Evolutionary conservation across 1,140 invertebrate species (phyloP), one percentile per base, ranked within the genome.

Genomic region (Penaeus japonicus): DNA sequence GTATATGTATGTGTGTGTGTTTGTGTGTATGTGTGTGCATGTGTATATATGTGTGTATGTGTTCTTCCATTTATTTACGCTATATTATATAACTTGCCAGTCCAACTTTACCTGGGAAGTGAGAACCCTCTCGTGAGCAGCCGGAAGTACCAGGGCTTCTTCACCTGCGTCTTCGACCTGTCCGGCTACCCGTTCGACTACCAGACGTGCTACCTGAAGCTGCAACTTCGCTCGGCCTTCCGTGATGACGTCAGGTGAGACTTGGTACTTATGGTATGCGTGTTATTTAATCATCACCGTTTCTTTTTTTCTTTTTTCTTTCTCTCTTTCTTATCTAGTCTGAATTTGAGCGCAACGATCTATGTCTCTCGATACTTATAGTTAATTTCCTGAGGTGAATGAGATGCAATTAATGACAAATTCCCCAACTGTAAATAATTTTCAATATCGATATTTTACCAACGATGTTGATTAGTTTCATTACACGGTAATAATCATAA

Each of bases 91-190:
- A 20, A 24, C 79, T 81, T 54, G 70, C 70, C 81, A 90, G 89
- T 88, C 22, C 53, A 39, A 65, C 53, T 90, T 55, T 90, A 62
- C 39, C 54, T 35, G 10, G 89, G 89, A 17, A 80, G 79, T 27
- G 81, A 82, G 17, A 90, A 90, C 65, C 85, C 89, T 0, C 5
- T 90, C 18, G 85, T 86, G 32, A 90, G 70, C 70, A 75, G 88
- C 85, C 89, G 89, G 20, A 87, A 90, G 55, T 90, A 90, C 39
- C 80, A 83, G 22, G 54, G 57, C 39, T 84, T 85, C 82, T 88
- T 90, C 86, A 88, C 75, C 65, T 90, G 89, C 73, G 85, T 85
- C 86, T 88, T 90, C 82, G 89, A 90, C 82, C 55, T 90, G 12
- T 85, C 82, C 53, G 15, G 86, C 20, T 90, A 90, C 62, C 89